These are phyloP conservation scores for Lasioglossum albipes DNA, from an alignment of 1,140 invertebrate species.

Conservation along the genomic window DNA sequence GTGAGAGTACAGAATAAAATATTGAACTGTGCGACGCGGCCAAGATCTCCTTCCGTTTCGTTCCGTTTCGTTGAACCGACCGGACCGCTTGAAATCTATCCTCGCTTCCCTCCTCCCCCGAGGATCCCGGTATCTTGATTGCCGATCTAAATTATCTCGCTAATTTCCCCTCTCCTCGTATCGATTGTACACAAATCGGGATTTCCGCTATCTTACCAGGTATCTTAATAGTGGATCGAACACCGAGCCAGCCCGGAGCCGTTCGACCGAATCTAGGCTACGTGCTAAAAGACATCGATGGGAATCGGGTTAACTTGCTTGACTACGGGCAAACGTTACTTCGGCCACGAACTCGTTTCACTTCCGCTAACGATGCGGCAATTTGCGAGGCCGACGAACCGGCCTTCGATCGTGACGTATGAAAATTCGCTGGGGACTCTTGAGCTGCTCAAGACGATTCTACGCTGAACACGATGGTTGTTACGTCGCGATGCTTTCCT, in stretches of 20 bases:
- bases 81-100: slow-evolving; percentile 31
- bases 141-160: slow-evolving; percentile 69
- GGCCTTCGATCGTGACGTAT: neutral
- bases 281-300: neutral
- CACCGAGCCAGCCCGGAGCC: neutral
- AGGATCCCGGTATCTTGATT: slow-evolving; percentile 54
- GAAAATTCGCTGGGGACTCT: neutral
- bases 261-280: slow-evolving; percentile 28
- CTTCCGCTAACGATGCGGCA: slow-evolving; percentile 10
- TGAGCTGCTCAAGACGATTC: too few species aligned
- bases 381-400: neutral
- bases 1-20: too few species aligned
- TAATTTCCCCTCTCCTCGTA: slow-evolving; percentile 60
- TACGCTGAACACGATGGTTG: too few species aligned
- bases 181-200: slow-evolving; percentile 70
- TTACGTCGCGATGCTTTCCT: too few species aligned
- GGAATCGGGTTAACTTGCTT: slow-evolving; percentile 9
- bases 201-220: slow-evolving; percentile 58
- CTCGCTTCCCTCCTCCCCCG: neutral
- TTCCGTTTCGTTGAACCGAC: too few species aligned
- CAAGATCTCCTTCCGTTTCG: too few species aligned
- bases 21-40: too few species aligned
- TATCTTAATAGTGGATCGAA: slow-evolving; percentile 70
- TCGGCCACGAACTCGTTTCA: neutral
- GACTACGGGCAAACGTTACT: neutral